Evolutionary conservation across 1,140 invertebrate genomes (phyloP), one percentile per base, ranked within the genome.

Genomic region (Carcinoscorpius rotundicauda): DNA sequence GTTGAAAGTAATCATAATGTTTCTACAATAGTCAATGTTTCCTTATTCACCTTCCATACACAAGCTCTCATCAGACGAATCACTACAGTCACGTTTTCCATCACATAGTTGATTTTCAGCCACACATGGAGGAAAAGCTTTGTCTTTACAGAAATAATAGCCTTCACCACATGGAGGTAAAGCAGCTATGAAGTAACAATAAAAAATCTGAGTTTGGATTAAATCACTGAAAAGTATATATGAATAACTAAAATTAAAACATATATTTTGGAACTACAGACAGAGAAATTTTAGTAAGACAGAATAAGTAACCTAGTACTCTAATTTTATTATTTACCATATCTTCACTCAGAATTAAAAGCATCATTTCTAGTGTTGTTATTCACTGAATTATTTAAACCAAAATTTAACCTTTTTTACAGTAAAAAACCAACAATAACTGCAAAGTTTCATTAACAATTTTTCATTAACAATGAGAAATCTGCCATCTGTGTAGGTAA

Each of bases 1-100:
- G 53, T 8, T 55, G 8, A 55, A 55, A 55, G 3, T 5, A 61
- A 61, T 49, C 4, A 6, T 3, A 50, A 11, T 51, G 50, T 9
- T 56, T 4, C 51, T 0, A 6, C 6, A 62, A 58, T 55, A 51
- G 64, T 61, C 51, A 56, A 59, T 51, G 52, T 29, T 29, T 29
- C 29, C 29, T 29, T 29, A 29, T 29, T 29, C 29, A 29, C 29
- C 29, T 29, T 29, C 29, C 29, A 29, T 29, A 29, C 66, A 68
- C 55, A 65, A 8, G 49, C 63, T 65, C 57, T 72, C 71, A 62
- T 72, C 71, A 0, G 71, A 69, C 55, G 68, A 66, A 59, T 70
- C 68, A 6, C 64, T 60, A 53, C 71, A 72, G 49, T 71, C 70
- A 5, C 65, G 51, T 8, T 58, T 58, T 59, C 66, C 63, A 63